Conservation (phyloP, 2,888 invertebrate species). For the Nemotelus pantherinus region DNA sequence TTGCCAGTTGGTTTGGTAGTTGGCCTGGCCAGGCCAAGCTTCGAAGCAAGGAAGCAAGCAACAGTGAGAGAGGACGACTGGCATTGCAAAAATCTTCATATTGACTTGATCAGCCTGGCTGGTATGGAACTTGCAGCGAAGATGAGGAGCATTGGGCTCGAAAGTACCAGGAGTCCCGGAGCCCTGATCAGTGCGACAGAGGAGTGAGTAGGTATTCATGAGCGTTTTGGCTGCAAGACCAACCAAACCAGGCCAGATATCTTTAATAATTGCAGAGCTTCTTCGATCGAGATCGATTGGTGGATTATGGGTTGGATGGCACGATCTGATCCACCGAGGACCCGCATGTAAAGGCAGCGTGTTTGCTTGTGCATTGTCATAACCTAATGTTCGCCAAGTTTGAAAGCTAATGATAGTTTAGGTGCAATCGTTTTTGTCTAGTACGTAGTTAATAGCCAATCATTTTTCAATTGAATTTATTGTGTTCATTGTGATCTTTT, state of each 20-base stretch:
- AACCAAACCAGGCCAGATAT: constrained; percentile 9
- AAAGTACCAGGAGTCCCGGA: not conserved
- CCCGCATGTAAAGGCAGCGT: constrained; percentile 1
- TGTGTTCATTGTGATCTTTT: too few species aligned
- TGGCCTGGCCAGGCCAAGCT: not conserved
- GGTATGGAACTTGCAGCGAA: not conserved
- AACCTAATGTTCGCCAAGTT: constrained; percentile 21
- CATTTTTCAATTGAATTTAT: not conserved
- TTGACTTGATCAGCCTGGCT: constrained; percentile 1
- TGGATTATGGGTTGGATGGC: constrained; percentile 32
- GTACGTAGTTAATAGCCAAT: constrained; percentile 22
- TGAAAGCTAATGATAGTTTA: constrained; percentile 15
- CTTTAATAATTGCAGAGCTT: constrained; percentile 26
- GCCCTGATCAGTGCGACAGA: not conserved
- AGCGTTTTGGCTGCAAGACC: constrained; percentile 28
- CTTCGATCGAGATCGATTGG: constrained; percentile 4
- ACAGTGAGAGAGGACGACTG: not conserved
- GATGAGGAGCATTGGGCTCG: constrained; percentile 14
- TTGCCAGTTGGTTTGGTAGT: constrained; percentile 21
- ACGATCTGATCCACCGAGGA: not conserved
- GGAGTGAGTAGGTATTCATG: constrained; percentile 7
- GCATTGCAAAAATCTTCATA: constrained; percentile 24
- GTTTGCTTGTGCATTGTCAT: constrained; percentile 20
- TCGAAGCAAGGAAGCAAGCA: not conserved
- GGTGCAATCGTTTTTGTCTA: constrained; percentile 24